Conservation (phyloP, 1,140 invertebrate species). For the Drosophila nebulosa region DNA sequence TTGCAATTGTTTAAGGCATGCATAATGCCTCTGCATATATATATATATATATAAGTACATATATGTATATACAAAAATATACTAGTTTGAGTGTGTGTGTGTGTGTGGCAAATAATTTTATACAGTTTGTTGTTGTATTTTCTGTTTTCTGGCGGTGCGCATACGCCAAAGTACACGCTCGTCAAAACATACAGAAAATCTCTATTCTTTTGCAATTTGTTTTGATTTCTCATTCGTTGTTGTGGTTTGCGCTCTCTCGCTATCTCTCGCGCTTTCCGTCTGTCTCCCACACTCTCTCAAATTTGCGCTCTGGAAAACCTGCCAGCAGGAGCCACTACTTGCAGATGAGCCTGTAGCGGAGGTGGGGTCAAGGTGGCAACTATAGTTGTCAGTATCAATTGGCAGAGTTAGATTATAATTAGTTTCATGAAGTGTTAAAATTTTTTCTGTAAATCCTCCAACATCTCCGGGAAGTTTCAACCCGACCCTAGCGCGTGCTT, state of each 20-base stretch:
- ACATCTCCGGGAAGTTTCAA: slow-evolving; percentile 23
- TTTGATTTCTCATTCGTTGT: slow-evolving; percentile 73
- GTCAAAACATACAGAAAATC: slow-evolving; percentile 79
- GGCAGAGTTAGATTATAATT: not conserved
- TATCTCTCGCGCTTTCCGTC: slow-evolving; percentile 6
- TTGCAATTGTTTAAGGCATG: slow-evolving; percentile 60
- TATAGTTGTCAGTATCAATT: not conserved
- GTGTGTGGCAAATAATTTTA: slow-evolving; percentile 63
- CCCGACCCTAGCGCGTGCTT: slow-evolving; percentile 37
- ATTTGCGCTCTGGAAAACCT: not conserved
- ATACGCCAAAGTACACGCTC: slow-evolving; percentile 77
- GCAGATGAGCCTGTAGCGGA: not conserved
- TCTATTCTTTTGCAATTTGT: slow-evolving; percentile 79
- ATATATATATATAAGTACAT: slow-evolving; percentile 22
- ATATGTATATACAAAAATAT: too few relatives aligned
- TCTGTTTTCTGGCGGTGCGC: slow-evolving; percentile 58
- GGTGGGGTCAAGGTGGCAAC: not conserved
- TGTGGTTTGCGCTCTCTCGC: slow-evolving; percentile 17
- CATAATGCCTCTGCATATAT: slow-evolving; percentile 48
- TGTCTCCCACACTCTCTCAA: slow-evolving; percentile 6
- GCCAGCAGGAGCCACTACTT: not conserved
- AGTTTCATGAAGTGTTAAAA: slow-evolving; percentile 3
- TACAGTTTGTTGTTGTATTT: slow-evolving; percentile 59
- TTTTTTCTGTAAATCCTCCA: not conserved
- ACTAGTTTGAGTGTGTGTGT: not conserved